Base-by-base conservation (phyloP, 2,113 vertebrate genomes). In the Neomonachus schauinslandi region DNA sequence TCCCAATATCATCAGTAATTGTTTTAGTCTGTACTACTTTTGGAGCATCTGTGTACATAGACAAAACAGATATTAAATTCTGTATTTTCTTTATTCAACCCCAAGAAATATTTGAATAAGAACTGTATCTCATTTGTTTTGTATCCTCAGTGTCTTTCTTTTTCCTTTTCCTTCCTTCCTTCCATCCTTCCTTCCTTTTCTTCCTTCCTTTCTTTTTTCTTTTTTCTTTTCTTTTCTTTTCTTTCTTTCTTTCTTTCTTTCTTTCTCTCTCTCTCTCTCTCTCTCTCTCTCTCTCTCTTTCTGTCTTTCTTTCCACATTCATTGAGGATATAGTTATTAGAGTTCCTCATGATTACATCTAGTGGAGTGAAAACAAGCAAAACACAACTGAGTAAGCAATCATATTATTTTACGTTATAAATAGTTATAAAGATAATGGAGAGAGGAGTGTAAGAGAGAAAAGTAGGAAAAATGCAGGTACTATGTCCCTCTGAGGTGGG, bases 331-430 rank as follows among this genome's bases (percentile, higher is more conserved):
- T 67, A 74, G 63, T 59, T 89, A 55, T 22, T 39, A 57, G 24
- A 36, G 28, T n/a, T 88, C 33, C 26, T 83, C 26, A 89, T 15
- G 59, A 79, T 39, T 84, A 24, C 31, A 36, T 67, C 12, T 33
- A 53, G 11, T 61, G 3, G 11, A 51, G 10, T 28, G 42, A 92
- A 84, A 89, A 57, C 4, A 84, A 92, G 13, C 33, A 82, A 53
- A 69, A 51, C 77, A 46, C 22, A 79, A n/a, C n/a, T 53, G 15
- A 13, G 24, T 18, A 71, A 94, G 21, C 26, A 80, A 63, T n/a
- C 93, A 26, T 10, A 46, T 72, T 10, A 33, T 33, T 97, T 89
- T 61, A 79, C 61, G 21, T 82, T 69, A 59, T 91, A 61, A 82
- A 96, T 39, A 3, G 39, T 57, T 65, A 96, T 9, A 67, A 91